Conservation (phyloP, 1,140 invertebrate genomes). For the Hylyphantes graminicola region DNA sequence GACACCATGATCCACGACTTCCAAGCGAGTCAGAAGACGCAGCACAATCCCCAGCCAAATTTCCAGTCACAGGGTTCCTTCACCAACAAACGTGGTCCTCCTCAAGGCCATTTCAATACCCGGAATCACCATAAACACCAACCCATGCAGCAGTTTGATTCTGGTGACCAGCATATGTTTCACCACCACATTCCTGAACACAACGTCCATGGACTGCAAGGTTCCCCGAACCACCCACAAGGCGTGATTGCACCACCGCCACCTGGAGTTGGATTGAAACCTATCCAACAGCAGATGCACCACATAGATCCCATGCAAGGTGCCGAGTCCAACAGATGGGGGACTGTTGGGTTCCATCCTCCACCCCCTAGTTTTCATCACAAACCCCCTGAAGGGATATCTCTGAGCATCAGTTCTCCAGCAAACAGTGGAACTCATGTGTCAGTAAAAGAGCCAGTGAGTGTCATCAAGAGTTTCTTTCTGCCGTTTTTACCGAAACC, state of each 20-base stretch:
- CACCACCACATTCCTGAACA: background rate
- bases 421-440: constrained; percentile 32
- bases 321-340: constrained; percentile 52
- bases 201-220: background rate
- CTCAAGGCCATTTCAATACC: constrained; percentile 13
- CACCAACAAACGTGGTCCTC: constrained; percentile 32
- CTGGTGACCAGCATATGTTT: constrained; percentile 23
- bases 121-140: constrained; percentile 23
- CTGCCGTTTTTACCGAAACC: constrained; percentile 64
- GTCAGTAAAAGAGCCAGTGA: constrained; percentile 39
- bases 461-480: constrained; percentile 62
- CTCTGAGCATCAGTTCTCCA: constrained; percentile 37
- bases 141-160: background rate
- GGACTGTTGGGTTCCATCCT: constrained; percentile 12
- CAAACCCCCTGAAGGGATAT: constrained; percentile 52
- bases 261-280: constrained; percentile 24
- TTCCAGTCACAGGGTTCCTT: background rate
- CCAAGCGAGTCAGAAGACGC: background rate
- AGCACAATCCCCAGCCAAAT: background rate
- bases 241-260: constrained; percentile 2
- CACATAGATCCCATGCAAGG: constrained; percentile 25
- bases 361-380: constrained; percentile 6
- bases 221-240: background rate
- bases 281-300: constrained; percentile 45
- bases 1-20: constrained; percentile 51